A percentile compares a stretch with the other conserved stretches of the same genome.
These are phyloP conservation scores for Cinclus mexicanus DNA, from an alignment of 2,113 vertebrate genomes.

Conservation along the genomic window DNA sequence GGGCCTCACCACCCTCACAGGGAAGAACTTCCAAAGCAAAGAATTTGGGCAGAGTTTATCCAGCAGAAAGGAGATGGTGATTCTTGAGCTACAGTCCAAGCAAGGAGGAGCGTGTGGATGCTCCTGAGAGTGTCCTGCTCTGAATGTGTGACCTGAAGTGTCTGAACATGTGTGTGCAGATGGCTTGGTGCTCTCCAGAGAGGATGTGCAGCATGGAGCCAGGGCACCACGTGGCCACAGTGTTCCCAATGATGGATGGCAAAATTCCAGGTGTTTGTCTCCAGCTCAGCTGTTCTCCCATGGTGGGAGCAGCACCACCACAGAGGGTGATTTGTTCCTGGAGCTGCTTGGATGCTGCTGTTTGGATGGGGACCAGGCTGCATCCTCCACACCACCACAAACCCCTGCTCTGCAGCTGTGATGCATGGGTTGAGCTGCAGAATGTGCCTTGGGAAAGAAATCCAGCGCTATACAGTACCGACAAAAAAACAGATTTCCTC, in stretches of 20 bases:
- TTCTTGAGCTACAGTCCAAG: not conserved
- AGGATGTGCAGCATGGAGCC: not conserved
- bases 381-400: not conserved
- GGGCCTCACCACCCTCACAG: not conserved
- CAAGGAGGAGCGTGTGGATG: not conserved
- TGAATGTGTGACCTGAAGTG: not conserved
- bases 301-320: not conserved
- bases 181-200: not conserved
- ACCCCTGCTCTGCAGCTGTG: not conserved
- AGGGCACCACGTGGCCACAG: not conserved
- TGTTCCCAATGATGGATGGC: not conserved
- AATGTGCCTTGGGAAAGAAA: not conserved
- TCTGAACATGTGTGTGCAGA: not conserved
- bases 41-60: not conserved
- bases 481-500: conserved; percentile 24
- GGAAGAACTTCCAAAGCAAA: not conserved
- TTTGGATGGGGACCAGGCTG: not conserved
- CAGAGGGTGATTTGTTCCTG: not conserved
- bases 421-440: not conserved
- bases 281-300: not conserved
- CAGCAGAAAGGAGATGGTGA: not conserved
- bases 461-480: not conserved
- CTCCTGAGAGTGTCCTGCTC: not conserved
- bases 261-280: not conserved
- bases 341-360: not conserved